Percentiles rank a stretch among this genome's conserved stretches.
phyloP scores from a whole-genome alignment of 2,888 invertebrate species.

The Coenonympha arcania region DNA sequence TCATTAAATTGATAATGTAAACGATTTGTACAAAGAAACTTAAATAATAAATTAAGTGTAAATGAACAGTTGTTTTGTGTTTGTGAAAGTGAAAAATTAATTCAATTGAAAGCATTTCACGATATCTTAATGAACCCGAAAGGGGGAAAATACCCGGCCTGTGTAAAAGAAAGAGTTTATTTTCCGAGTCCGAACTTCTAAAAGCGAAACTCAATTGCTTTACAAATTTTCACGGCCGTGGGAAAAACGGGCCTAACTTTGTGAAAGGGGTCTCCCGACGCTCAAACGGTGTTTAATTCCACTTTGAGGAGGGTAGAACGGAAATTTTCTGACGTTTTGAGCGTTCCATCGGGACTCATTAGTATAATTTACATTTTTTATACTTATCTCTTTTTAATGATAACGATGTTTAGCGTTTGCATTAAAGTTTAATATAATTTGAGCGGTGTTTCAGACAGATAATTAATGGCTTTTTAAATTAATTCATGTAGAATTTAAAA shows the following conservation, averaged over 20 bases:
- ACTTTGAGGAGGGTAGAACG: conserved; percentile 18
- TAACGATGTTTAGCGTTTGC: neutral
- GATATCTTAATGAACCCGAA: neutral
- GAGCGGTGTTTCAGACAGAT: neutral
- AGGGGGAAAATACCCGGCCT: neutral
- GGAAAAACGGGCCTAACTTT: conserved; percentile 14
- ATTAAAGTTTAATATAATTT: neutral
- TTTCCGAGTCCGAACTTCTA: neutral
- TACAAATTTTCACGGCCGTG: conserved; percentile 16
- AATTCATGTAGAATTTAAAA: neutral
- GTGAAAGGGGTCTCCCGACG: conserved; percentile 11
- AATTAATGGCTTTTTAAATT: neutral
- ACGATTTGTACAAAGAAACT: no score
- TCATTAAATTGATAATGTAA: no score
- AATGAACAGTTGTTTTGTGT: no score
- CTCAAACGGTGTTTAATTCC: conserved; percentile 12
- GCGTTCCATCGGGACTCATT: conserved; percentile 19
- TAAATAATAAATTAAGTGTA: no score
- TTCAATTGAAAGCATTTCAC: neutral
- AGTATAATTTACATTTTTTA: conserved; percentile 11
- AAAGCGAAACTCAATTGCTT: conserved; percentile 19
- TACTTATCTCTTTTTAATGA: neutral
- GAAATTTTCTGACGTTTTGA: conserved; percentile 7
- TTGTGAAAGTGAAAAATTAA: no score
- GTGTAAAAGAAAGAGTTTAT: neutral